Conservation (phyloP, 2,113 vertebrate species). For the Triplophysa tibetana region DNA sequence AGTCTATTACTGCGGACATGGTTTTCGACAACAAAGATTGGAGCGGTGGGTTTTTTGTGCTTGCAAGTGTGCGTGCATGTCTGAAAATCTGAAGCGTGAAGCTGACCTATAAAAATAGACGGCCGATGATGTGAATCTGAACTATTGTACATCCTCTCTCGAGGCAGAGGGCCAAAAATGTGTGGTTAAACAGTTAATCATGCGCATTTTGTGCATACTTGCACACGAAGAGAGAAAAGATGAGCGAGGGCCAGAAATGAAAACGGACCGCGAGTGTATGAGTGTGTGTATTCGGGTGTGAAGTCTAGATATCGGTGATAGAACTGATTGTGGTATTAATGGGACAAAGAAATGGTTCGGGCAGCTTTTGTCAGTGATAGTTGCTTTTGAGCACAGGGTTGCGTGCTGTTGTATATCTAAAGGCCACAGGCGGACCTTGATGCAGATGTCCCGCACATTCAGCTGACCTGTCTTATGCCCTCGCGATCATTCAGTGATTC, state of each 20-base stretch:
- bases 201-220: constrained; percentile 23
- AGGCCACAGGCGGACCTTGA: neutral
- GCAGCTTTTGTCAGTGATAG: constrained; percentile 8
- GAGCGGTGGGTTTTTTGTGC: constrained; percentile 21
- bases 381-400: neutral
- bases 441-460: neutral
- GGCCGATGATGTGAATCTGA: constrained; percentile 23
- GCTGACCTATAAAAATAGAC: constrained; percentile 36
- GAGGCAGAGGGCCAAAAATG: constrained; percentile 4
- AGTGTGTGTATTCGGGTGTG: constrained; percentile 33
- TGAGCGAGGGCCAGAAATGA: neutral
- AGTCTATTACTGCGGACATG: constrained; percentile 54
- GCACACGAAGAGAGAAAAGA: neutral
- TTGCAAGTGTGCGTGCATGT: constrained; percentile 11
- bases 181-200: constrained; percentile 23
- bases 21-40: constrained; percentile 46
- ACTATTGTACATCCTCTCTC: constrained; percentile 30
- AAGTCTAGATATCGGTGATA: constrained; percentile 7
- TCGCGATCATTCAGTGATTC: constrained; percentile 27
- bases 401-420: neutral
- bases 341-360: neutral
- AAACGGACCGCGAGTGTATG: neutral
- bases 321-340: constrained; percentile 20
- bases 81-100: constrained; percentile 33
- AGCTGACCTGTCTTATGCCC: constrained; percentile 24